Evolutionary conservation across 2,113 vertebrate genomes (phyloP).

Genomic region (Actenoides lindsayi): DNA sequence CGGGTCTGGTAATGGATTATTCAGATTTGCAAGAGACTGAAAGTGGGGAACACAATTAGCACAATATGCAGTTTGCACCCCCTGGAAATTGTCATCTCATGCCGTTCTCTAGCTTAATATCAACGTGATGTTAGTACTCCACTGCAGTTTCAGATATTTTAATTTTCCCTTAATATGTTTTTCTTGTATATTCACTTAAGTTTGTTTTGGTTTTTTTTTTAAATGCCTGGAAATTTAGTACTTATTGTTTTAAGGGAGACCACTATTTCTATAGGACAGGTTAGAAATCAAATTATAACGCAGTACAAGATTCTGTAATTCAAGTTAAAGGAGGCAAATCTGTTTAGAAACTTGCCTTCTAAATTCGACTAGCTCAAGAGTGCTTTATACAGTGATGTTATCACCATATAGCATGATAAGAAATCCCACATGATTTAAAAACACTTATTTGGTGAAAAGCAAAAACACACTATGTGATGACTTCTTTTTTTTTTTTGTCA

Average conservation of each 20-base stretch:
- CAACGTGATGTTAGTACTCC: conserved; percentile 24
- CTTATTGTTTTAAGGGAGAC: conserved; percentile 23
- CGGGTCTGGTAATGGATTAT: conserved; percentile 69
- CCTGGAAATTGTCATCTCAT: conserved; percentile 7
- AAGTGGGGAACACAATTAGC: conserved; percentile 34
- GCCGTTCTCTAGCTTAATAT: conserved; percentile 29
- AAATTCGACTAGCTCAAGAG: background rate
- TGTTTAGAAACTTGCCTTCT: conserved; percentile 6
- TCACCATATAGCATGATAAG: background rate
- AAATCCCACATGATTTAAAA: conserved; percentile 4
- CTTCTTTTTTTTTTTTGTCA: conserved; percentile 17
- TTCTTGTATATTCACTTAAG: conserved; percentile 42
- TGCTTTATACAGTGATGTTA: background rate
- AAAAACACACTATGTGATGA: conserved; percentile 7
- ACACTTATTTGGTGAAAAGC: background rate
- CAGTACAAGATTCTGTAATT: background rate
- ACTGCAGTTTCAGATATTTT: conserved; percentile 59
- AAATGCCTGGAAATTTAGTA: conserved; percentile 21
- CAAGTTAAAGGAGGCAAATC: background rate
- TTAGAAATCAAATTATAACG: background rate
- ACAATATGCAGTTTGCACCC: conserved; percentile 30
- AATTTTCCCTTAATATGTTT: conserved; percentile 57
- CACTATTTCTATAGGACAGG: background rate
- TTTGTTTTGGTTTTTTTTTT: background rate
- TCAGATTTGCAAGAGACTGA: conserved; percentile 41